Conservation (phyloP, 2,113 vertebrate species). For the Glaucomys volans region DNA sequence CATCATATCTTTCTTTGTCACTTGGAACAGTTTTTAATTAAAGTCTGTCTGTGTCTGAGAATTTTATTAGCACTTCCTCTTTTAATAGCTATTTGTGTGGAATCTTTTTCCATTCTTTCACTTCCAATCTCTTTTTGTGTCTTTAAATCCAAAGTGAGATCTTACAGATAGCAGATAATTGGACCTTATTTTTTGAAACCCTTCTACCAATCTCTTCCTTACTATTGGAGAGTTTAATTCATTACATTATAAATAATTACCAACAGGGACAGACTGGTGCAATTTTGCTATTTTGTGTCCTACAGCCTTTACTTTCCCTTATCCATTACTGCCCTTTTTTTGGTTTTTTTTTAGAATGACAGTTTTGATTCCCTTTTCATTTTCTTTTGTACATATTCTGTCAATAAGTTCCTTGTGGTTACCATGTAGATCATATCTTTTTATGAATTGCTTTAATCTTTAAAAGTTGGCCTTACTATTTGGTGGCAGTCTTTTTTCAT, state of each 20-base stretch:
- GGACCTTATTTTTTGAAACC: background rate
- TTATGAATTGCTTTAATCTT: background rate
- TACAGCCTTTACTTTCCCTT: background rate
- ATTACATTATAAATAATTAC: background rate
- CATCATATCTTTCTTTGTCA: background rate
- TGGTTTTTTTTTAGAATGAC: background rate
- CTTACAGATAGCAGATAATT: background rate
- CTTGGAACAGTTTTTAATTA: background rate
- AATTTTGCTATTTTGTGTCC: background rate
- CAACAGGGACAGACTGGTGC: background rate
- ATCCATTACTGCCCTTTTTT: background rate
- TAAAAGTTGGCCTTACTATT: background rate
- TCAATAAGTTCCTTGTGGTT: background rate
- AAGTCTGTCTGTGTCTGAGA: slow-evolving; percentile 6
- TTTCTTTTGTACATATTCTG: background rate
- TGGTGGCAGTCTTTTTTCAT: background rate
- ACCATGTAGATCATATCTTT: background rate
- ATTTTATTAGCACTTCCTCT: background rate
- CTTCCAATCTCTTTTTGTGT: background rate
- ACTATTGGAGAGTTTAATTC: background rate
- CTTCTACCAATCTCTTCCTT: background rate
- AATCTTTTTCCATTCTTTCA: background rate
- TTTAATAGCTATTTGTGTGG: background rate
- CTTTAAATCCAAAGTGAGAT: background rate
- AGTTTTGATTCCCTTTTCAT: background rate